These are phyloP conservation scores for Hirtodrosophila confusa DNA, from an alignment of 2,888 invertebrate genomes.

Conservation along the genomic window DNA sequence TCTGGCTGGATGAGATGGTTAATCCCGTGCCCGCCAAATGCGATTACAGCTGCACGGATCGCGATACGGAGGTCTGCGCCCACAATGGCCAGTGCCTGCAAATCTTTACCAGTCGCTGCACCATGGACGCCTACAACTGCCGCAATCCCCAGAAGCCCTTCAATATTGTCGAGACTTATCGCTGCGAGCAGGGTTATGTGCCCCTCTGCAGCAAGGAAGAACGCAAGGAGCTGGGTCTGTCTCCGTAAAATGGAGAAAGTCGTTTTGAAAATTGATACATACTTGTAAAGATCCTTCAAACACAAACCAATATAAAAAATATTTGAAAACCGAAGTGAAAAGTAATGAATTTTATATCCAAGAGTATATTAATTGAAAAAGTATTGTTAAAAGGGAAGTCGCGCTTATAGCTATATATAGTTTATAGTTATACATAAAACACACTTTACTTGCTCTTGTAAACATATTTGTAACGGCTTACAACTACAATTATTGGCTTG, in stretches of 20 bases:
- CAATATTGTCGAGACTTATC: conserved; percentile 57
- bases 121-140: conserved; percentile 76
- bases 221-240: conserved; percentile 50
- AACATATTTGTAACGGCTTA: too few species aligned
- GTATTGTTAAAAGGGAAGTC: too few species aligned
- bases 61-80: conserved; percentile 64
- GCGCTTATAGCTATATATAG: too few species aligned
- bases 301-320: too few species aligned
- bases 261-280: conserved; percentile 10
- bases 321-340: too few species aligned
- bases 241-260: neutral
- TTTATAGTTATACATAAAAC: too few species aligned
- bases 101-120: conserved; percentile 66
- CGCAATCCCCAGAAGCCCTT: conserved; percentile 72
- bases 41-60: conserved; percentile 60
- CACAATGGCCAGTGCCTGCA: conserved; percentile 75
- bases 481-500: too few species aligned
- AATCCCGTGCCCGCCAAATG: conserved; percentile 60
- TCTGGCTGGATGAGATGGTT: conserved; percentile 30
- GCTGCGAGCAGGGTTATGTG: conserved; percentile 56
- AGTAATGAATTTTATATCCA: too few species aligned
- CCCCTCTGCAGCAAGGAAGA: conserved; percentile 54
- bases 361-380: too few species aligned
- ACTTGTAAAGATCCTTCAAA: too few species aligned
- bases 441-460: too few species aligned